Conservation (phyloP, 2,888 invertebrate genomes). For the Gandaritis pyraliata region DNA sequence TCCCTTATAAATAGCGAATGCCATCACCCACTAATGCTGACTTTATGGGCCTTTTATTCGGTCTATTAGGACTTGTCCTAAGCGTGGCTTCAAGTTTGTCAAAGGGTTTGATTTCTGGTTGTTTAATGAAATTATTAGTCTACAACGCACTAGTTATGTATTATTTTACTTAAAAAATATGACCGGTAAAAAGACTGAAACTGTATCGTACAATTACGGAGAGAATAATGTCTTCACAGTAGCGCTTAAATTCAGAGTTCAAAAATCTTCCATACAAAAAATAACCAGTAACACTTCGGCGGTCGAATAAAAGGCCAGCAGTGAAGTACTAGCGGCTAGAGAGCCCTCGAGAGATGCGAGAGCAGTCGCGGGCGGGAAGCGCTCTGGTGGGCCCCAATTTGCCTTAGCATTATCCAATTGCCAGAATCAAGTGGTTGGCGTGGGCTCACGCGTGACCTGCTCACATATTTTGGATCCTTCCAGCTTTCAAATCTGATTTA, state of each 20-base stretch:
- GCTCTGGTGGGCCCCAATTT: conserved; percentile 79
- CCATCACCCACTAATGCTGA: conserved; percentile 19
- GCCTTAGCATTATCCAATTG: conserved; percentile 79
- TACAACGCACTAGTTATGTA: neutral
- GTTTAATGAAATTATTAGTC: neutral
- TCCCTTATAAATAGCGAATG: conserved; percentile 33
- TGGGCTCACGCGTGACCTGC: conserved; percentile 80
- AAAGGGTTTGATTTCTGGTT: neutral
- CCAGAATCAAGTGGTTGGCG: conserved; percentile 78
- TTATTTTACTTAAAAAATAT: neutral
- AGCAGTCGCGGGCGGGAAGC: conserved; percentile 61
- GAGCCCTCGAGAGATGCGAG: conserved; percentile 68
- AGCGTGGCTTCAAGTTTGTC: neutral
- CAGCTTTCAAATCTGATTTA: conserved; percentile 32
- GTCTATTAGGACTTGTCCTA: conserved; percentile 2
- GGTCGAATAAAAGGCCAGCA: conserved; percentile 67
- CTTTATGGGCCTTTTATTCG: conserved; percentile 18
- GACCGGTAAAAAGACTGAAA: neutral
- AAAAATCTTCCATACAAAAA: neutral
- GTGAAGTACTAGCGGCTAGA: conserved; percentile 57
- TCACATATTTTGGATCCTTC: conserved; percentile 58
- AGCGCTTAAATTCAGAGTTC: neutral
- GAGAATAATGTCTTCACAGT: neutral
- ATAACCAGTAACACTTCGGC: conserved; percentile 7
- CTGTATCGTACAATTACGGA: neutral